Conservation (phyloP, 2,113 vertebrate genomes). For the Pangasianodon gigas region DNA sequence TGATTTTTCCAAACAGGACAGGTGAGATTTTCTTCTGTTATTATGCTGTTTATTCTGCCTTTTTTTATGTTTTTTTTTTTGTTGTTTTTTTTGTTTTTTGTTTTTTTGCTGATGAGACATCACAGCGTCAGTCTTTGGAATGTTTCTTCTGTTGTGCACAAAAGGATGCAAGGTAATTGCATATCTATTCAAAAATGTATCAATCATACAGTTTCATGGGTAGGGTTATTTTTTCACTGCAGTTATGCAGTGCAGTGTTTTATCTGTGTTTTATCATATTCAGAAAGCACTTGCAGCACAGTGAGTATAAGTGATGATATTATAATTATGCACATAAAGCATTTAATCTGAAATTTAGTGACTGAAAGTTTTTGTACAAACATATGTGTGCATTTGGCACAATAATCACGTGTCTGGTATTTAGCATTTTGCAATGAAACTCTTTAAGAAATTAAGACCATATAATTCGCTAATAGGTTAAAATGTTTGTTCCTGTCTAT, state of each 20-base stretch:
- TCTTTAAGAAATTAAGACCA: not conserved
- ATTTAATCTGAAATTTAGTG: not conserved
- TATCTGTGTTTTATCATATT: not conserved
- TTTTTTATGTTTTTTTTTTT: too few relatives aligned
- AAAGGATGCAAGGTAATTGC: not conserved
- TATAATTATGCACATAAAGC: not conserved
- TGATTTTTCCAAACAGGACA: conserved; percentile 83
- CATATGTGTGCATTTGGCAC: not conserved
- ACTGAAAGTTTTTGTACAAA: not conserved
- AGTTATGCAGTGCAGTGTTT: not conserved
- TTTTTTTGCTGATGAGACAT: not conserved
- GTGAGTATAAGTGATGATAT: not conserved
- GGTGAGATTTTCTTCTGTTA: conserved; percentile 68
- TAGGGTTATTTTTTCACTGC: not conserved
- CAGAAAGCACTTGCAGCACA: not conserved
- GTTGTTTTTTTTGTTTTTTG: too few relatives aligned
- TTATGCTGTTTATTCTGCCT: not conserved
- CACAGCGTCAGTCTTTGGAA: not conserved
- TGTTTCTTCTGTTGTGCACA: not conserved
- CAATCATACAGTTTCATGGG: not conserved
- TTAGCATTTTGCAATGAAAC: not conserved
- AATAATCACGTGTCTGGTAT: not conserved
- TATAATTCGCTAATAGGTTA: not conserved
- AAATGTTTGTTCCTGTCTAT: not conserved
- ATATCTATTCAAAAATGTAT: not conserved